Percentiles rank a stretch among this genome's conserved stretches.
These are phyloP conservation scores for Eudyptes chrysolophus DNA, from an alignment of 2,113 vertebrate genomes.

Conservation along the genomic window DNA sequence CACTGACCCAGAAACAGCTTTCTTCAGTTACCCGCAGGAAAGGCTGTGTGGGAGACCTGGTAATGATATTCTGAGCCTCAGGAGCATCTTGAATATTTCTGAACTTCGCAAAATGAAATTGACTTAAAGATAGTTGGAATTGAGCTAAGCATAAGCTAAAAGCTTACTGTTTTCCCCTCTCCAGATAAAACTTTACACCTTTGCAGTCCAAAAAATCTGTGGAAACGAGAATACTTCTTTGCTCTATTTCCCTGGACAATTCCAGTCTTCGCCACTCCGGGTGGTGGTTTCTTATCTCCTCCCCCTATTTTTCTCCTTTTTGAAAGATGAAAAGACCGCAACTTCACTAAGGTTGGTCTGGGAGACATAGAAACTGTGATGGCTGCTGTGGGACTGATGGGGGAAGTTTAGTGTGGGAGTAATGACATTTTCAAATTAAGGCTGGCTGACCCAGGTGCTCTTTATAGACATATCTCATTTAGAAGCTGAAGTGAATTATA, in stretches of 20 bases:
- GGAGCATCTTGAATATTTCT: neutral
- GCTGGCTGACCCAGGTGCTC: conserved; percentile 19
- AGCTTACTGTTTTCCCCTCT: neutral
- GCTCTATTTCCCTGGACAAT: neutral
- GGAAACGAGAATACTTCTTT: neutral
- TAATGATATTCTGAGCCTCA: neutral
- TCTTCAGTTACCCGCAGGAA: neutral
- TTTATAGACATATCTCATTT: conserved; percentile 33
- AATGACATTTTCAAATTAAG: conserved; percentile 40
- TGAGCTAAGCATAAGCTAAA: neutral
- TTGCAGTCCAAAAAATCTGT: neutral
- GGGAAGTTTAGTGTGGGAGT: conserved; percentile 19
- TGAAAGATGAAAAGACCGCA: neutral
- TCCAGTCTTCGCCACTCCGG: neutral
- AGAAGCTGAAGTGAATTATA: neutral
- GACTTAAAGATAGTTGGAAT: neutral
- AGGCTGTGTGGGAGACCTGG: accelerated
- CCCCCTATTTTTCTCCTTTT: neutral
- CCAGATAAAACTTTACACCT: neutral
- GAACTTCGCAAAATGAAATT: neutral
- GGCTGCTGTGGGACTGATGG: conserved; percentile 19
- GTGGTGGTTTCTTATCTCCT: neutral
- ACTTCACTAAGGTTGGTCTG: neutral
- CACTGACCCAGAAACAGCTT: neutral
- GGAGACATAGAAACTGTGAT: neutral